Base-by-base conservation (phyloP, 1,140 invertebrate species). In the Ceratitis capitata region DNA sequence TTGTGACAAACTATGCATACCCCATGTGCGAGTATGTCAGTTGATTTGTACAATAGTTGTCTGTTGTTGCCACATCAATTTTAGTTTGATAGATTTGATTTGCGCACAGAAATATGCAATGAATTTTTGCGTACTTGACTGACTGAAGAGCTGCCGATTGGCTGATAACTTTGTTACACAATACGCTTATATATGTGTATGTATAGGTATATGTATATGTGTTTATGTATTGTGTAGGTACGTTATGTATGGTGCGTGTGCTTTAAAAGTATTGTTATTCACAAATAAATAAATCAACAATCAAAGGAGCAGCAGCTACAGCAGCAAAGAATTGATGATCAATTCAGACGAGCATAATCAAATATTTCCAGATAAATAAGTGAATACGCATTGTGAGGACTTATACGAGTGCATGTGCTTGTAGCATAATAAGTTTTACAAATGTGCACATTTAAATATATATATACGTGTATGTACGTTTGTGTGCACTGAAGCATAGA, bases 291-390 rank as follows among this genome's bases (percentile, higher is more conserved):
- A 78, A 47, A 78, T 47, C 69, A 78, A 78, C 39, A 78, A 23
- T 78, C 69, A 78, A 78, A 78, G 61, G 61, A 69, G 69, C 69
- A 78, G 51, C 51, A 56, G n/a, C n/a, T n/a, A n/a, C n/a, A n/a
- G 51, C 3, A 56, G 69, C 35, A 47, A 78, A 78, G 69, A 78
- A 45, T 78, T 78, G 69, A 78, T 78, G 69, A 39, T 78, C 69
- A 78, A 45, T 16, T 74, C 64, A 74, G 64, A 16, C 69, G 69
- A n/a, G 23, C 35, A 78, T 78, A 78, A 78, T 78, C 39, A 78
- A 78, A 78, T 78, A 45, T 78, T 78, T 45, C 45, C 69, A 78
- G 19, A 78, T 23, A 45, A 45, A 78, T 23, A 78, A 42, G 61
- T 23, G 64, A 39, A 45, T 45, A 35, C 39, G 39, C 19, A 45